These are phyloP conservation scores for Trachythela sp. DNA, from an alignment of 64 coral and sea anemone genomes.

Conservation along the genomic window DNA sequence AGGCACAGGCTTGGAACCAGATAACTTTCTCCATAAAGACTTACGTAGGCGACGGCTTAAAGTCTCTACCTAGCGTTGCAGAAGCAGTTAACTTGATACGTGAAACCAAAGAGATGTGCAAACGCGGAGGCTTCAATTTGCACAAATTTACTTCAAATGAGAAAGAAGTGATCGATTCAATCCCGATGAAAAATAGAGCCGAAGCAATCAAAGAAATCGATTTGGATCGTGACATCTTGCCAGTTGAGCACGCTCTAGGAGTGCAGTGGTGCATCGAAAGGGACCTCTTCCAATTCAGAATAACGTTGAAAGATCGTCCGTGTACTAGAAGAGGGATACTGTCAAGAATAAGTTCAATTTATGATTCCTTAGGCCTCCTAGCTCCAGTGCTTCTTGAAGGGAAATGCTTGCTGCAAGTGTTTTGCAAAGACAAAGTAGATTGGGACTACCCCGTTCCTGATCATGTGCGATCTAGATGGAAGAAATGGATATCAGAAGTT, in stretches of 20 bases:
- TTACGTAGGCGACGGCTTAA: background rate
- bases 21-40: background rate
- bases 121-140: background rate
- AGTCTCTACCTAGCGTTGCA: background rate
- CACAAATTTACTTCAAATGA: background rate
- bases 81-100: background rate
- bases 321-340: too few relatives aligned
- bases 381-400: background rate
- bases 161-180: background rate
- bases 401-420: background rate
- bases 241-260: background rate
- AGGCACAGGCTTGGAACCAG: background rate
- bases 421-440: background rate
- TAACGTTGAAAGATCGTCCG: background rate
- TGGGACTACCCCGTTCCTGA: too few relatives aligned
- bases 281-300: background rate
- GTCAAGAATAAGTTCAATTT: too few relatives aligned
- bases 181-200: background rate
- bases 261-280: slow-evolving; percentile 3
- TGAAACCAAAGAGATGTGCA: background rate
- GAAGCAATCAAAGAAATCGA: background rate
- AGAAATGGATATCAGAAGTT: too few relatives aligned
- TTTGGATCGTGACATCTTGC: background rate
- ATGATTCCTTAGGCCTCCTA: too few relatives aligned
- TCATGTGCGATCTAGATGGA: too few relatives aligned